These are phyloP conservation scores for Lagenorhynchus albirostris DNA, from an alignment of 2,113 vertebrate species.

Conservation along the genomic window DNA sequence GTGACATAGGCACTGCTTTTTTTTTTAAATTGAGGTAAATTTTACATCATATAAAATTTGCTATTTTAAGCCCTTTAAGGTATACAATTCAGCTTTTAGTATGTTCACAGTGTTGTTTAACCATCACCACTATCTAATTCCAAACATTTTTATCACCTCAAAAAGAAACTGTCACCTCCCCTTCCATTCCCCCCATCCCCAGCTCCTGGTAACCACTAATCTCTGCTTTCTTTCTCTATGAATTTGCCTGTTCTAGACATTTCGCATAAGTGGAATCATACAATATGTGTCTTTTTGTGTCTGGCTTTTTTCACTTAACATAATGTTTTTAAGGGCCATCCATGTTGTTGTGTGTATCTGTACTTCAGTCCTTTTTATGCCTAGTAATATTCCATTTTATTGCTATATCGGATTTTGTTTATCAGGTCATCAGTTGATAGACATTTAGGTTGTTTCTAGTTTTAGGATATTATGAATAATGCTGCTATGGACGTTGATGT, in stretches of 20 bases:
- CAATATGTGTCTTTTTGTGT: background rate
- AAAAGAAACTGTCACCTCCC: background rate
- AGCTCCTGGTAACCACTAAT: background rate
- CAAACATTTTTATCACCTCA: background rate
- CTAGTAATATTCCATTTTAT: background rate
- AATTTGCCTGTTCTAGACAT: background rate
- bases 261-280: background rate
- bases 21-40: background rate
- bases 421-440: background rate
- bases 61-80: background rate
- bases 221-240: background rate
- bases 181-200: background rate
- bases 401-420: background rate
- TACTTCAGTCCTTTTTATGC: background rate
- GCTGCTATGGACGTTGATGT: background rate
- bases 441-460: background rate
- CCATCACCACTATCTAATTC: background rate
- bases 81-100: background rate
- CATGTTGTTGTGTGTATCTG: background rate
- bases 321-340: background rate
- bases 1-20: background rate
- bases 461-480: background rate
- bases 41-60: background rate
- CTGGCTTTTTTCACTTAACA: background rate
- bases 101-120: background rate